Conservation (phyloP, 2,113 vertebrate genomes). For the Piaya cayana region DNA sequence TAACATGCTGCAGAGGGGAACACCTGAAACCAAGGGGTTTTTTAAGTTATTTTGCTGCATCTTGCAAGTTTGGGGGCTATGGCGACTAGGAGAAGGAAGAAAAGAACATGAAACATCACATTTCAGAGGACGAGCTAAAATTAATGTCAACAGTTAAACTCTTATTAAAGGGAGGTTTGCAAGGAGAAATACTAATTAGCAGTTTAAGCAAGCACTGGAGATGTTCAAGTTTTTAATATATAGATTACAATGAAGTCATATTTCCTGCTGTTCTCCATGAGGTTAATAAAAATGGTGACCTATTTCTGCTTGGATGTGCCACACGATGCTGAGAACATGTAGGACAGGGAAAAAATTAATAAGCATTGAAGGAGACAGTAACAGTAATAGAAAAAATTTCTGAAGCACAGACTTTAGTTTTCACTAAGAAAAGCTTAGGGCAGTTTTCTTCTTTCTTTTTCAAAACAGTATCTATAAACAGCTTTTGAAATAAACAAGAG, state of each 20-base stretch:
- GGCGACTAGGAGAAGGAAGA: neutral
- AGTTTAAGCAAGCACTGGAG: neutral
- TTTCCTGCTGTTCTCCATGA: neutral
- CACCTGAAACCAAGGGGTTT: neutral
- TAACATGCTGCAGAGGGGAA: neutral
- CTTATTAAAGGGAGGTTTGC: conserved; percentile 4
- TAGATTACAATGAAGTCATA: neutral
- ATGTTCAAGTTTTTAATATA: conserved; percentile 2
- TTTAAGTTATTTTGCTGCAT: neutral
- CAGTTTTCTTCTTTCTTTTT: neutral
- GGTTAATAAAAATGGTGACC: neutral
- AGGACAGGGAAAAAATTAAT: neutral
- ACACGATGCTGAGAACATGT: neutral
- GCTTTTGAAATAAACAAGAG: conserved; percentile 21
- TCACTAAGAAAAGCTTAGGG: neutral
- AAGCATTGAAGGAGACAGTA: neutral
- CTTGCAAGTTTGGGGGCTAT: neutral
- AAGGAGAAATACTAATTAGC: neutral
- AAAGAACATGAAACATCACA: neutral
- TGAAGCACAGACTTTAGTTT: neutral
- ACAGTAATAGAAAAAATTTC: neutral
- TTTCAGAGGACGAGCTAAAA: neutral
- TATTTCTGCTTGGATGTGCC: neutral
- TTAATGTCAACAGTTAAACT: neutral
- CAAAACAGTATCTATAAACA: neutral